Evolutionary conservation across 2,113 vertebrate genomes (phyloP), one percentile per base, ranked within the genome.

Genomic region (Perca flavescens): DNA sequence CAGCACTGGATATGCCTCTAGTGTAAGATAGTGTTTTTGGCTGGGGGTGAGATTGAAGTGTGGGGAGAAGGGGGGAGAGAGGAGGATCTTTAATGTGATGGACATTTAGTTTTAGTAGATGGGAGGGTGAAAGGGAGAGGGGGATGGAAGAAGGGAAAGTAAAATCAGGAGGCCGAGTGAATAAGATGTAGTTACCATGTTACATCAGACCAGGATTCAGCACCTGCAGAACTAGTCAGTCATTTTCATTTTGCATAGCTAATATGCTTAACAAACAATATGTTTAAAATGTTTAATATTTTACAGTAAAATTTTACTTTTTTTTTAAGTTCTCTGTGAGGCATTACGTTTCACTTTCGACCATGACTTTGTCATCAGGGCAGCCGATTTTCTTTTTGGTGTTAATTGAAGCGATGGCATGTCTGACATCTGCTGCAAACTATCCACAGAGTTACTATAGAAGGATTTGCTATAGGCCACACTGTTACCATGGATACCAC

Each of bases 401-500:
- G 63, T 94, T 91, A 72, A 21, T 92, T 8, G 91, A 91, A 49
- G 36, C 84, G 4, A 74, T 92, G 74, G 84, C 88, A 0, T 68
- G 53, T 89, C 81, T 94, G 79, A 87, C 88, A 15, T 84, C 87
- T 1, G 89, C 92, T 0, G 77, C 92, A 0, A 92, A 95, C 76
- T 92, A 88, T 54, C 92, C 87, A 34, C 93, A 96, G 80, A 95
- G 65, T 85, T 96, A 95, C 84, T 90, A 95, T 56, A 96, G 96
- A 91, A 95, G 95, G 56, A 94, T 86, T 90, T 98, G 97, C 89
- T 96, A 96, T 74, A 96, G 96, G 77, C 92, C 93, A 6, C 57
- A 90, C 8, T 98, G 97, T 74, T 71, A 94, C 92, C 94, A 95
- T 84, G 83, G 88, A 81, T 94, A 95, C 52, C 83, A 84, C 0